A percentile compares a stretch with the other conserved stretches of the same genome.
phyloP scores from a whole-genome alignment of 2,888 invertebrate species.

The Lithophane leautieri region DNA sequence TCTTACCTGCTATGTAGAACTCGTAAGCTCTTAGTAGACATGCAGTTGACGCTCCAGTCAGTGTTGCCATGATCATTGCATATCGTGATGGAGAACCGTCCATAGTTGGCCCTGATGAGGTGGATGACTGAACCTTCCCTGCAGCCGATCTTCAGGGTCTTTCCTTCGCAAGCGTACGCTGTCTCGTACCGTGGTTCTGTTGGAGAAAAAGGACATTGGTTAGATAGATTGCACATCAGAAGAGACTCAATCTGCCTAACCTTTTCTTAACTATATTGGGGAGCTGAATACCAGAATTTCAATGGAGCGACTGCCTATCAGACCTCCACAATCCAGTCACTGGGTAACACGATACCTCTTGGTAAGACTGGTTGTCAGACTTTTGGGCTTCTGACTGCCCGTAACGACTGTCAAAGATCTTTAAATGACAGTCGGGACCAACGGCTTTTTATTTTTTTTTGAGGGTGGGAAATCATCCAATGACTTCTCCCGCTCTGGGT shows the following conservation, averaged over 20 bases:
- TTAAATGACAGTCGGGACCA: too few relatives aligned
- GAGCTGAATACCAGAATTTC: too few relatives aligned
- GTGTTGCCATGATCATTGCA: conserved; percentile 99
- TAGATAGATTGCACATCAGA: background rate
- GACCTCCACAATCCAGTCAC: too few relatives aligned
- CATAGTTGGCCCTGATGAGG: conserved; percentile 98
- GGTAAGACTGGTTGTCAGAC: too few relatives aligned
- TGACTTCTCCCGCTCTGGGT: too few relatives aligned
- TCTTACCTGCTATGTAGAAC: conserved; percentile 96
- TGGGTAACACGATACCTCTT: too few relatives aligned
- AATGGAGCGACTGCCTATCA: too few relatives aligned
- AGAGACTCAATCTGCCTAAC: background rate
- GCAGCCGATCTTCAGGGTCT: conserved; percentile 96
- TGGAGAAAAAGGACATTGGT: background rate
- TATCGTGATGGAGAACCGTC: conserved; percentile 97
- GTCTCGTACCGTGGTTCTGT: conserved; percentile 96
- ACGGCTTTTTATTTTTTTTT: too few relatives aligned
- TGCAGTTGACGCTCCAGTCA: conserved; percentile 99
- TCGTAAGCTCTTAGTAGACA: conserved; percentile 96
- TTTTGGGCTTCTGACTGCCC: too few relatives aligned
- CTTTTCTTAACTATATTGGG: too few relatives aligned
- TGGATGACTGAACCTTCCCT: conserved; percentile 97
- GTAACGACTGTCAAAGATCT: too few relatives aligned
- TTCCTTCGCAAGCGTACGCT: conserved; percentile 98
- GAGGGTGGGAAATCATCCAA: too few relatives aligned